Evolutionary conservation across 2,113 vertebrate species (phyloP).

Genomic region (Macrotis lagotis): DNA sequence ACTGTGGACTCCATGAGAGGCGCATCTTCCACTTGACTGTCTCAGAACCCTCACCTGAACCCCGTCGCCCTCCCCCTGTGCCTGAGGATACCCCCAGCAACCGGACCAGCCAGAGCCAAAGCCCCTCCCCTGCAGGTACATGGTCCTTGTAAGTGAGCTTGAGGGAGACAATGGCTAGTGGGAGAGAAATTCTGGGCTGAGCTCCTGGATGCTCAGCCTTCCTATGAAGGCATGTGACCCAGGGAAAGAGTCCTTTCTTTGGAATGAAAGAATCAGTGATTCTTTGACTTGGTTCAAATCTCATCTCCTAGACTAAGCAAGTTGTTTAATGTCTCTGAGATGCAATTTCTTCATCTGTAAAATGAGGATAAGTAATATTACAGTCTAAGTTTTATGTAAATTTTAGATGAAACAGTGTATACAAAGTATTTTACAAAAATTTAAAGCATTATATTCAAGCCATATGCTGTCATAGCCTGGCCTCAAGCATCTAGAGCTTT

Average conservation of each 20-base stretch:
- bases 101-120: slow-evolving; percentile 76
- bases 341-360: neutral
- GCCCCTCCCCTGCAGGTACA: slow-evolving; percentile 62
- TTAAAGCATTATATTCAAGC: neutral
- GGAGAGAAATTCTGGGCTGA: too few species aligned
- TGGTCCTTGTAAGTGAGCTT: neutral
- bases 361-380: neutral
- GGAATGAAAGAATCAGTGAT: neutral
- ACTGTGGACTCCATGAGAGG: slow-evolving; percentile 95
- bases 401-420: neutral
- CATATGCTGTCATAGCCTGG: neutral
- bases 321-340: neutral
- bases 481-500: neutral
- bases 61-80: neutral
- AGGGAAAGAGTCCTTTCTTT: neutral
- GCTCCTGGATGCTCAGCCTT: neutral
- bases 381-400: neutral
- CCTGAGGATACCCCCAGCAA: slow-evolving; percentile 73
- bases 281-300: neutral
- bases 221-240: neutral
- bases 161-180: neutral
- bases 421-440: neutral
- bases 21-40: slow-evolving; percentile 90
- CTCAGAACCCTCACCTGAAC: slow-evolving; percentile 64
- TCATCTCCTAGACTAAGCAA: neutral